Evolutionary conservation across 2,888 invertebrate species (phyloP).

Genomic region (Drosophila dives): DNA sequence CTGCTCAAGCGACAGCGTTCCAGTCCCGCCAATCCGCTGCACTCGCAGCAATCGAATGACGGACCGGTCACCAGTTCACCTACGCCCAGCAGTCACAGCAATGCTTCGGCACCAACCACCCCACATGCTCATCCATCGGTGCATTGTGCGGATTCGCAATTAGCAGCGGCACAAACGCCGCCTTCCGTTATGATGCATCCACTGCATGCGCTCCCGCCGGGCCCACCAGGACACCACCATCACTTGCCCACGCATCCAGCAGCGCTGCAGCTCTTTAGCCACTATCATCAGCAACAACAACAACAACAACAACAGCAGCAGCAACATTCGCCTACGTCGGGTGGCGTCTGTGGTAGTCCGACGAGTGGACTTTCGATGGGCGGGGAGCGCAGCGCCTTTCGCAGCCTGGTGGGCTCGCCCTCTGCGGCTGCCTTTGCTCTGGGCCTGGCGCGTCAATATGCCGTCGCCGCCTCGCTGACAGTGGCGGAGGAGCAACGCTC

Average conservation of each 20-base stretch:
- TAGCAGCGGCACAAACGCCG: slow-evolving; percentile 55
- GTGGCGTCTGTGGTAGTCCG: slow-evolving; percentile 60
- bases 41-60: slow-evolving; percentile 75
- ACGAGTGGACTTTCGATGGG: slow-evolving; percentile 88
- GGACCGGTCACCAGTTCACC: slow-evolving; percentile 77
- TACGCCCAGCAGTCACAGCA: slow-evolving; percentile 82
- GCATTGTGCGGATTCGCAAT: slow-evolving; percentile 60
- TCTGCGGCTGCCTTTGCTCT: slow-evolving; percentile 87
- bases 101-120: slow-evolving; percentile 75
- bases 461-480: slow-evolving; percentile 83
- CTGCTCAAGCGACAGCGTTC: slow-evolving; percentile 90
- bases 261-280: slow-evolving; percentile 78
- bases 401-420: slow-evolving; percentile 88
- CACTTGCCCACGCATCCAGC: slow-evolving; percentile 75
- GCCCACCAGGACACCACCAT: slow-evolving; percentile 64
- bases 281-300: slow-evolving; percentile 78
- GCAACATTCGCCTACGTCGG: slow-evolving; percentile 61
- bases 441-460: slow-evolving; percentile 83
- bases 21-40: slow-evolving; percentile 79
- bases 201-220: slow-evolving; percentile 66
- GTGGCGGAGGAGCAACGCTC: slow-evolving; percentile 82
- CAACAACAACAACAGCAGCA: slow-evolving; percentile 59
- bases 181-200: slow-evolving; percentile 61
- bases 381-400: slow-evolving; percentile 95
- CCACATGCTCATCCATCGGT: slow-evolving; percentile 57